Conservation (phyloP, 2,113 vertebrate genomes). For the Phodopus roborovskii region DNA sequence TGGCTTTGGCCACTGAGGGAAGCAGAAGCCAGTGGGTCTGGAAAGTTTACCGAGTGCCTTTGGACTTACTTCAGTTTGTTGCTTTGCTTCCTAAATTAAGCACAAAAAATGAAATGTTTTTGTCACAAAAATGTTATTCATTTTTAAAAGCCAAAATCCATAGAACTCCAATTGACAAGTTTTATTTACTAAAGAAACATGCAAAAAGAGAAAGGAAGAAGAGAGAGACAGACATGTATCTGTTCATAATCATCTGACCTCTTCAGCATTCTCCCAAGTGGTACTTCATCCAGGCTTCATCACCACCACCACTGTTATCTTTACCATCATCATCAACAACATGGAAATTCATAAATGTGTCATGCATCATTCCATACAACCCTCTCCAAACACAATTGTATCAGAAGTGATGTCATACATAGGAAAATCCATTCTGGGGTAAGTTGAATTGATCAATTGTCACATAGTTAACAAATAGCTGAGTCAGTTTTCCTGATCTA, state of each 20-base stretch:
- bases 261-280: not conserved
- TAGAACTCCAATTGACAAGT: not conserved
- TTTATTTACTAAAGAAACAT: not conserved
- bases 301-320: not conserved
- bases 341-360: not conserved
- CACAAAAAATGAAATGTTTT: conserved; percentile 24
- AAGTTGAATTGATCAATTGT: not conserved
- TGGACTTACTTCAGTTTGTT: not conserved
- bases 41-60: not conserved
- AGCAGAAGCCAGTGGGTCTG: rapidly evolving
- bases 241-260: not conserved
- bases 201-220: not conserved
- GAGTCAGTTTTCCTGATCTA: not conserved
- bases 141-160: not conserved
- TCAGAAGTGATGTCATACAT: not conserved
- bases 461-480: not conserved
- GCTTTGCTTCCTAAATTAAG: not conserved
- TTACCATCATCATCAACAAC: not conserved
- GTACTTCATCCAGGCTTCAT: not conserved
- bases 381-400: not conserved
- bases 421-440: not conserved
- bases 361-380: not conserved
- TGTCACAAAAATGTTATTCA: not conserved
- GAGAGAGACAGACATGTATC: not conserved
- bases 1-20: not conserved